A percentile compares a stretch with the other conserved stretches of the same genome.
Evolutionary conservation across 2,113 vertebrate genomes (phyloP).

Genomic region (Triplophysa siluroides): DNA sequence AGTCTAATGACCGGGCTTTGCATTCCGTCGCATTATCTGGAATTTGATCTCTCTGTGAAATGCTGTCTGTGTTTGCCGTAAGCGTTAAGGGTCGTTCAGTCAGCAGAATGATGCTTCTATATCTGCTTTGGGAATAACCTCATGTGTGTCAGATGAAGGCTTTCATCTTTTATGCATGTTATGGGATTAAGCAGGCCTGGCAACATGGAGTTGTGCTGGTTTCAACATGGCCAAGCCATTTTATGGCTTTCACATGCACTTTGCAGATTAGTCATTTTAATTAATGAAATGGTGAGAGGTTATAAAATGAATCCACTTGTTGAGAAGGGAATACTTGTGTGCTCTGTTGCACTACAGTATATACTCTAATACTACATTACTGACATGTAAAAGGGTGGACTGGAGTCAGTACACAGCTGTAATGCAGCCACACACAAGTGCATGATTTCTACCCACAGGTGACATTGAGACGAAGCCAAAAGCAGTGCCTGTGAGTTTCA

Average conservation of each 20-base stretch:
- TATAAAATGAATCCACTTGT: too few species aligned
- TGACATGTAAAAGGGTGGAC: neutral
- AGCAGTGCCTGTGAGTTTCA: slow-evolving; percentile 53
- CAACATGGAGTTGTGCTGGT: neutral
- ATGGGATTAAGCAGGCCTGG: slow-evolving; percentile 28
- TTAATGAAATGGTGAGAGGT: neutral
- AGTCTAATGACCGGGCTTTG: too few species aligned
- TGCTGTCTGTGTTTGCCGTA: slow-evolving; percentile 16
- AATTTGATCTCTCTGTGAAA: slow-evolving; percentile 35
- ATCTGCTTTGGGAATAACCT: slow-evolving; percentile 40
- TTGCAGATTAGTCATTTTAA: slow-evolving; percentile 31
- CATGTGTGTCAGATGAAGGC: slow-evolving; percentile 14
- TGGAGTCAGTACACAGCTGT: slow-evolving; percentile 28
- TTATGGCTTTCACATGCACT: slow-evolving; percentile 17
- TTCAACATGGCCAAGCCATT: slow-evolving; percentile 35
- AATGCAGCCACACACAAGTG: neutral
- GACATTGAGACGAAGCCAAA: slow-evolving; percentile 52
- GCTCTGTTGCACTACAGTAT: too few species aligned
- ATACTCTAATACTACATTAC: too few species aligned
- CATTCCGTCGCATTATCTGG: slow-evolving; percentile 4
- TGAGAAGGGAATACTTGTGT: too few species aligned
- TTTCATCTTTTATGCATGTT: slow-evolving; percentile 37
- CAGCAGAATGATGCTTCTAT: slow-evolving; percentile 25
- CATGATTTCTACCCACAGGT: slow-evolving; percentile 61
- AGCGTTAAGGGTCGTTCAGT: neutral